Evolutionary conservation across 2,113 vertebrate genomes (phyloP).

Genomic region (Myodes glareolus): DNA sequence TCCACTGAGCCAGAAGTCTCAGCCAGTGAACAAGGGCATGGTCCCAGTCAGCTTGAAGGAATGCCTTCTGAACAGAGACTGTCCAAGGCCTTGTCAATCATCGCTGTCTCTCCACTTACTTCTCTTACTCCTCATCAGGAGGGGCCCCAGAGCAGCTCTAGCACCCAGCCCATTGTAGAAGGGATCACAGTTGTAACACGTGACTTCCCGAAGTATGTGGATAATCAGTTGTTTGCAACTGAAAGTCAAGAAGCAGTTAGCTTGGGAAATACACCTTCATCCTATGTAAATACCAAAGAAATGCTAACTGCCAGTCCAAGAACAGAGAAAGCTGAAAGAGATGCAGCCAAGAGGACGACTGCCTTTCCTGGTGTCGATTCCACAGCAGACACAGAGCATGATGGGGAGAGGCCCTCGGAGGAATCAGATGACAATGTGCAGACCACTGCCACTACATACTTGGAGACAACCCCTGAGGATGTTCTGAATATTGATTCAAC

Average conservation of each 20-base stretch:
- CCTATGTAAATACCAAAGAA: constrained; percentile 54
- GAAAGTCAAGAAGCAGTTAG: constrained; percentile 62
- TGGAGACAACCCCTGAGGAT: neutral
- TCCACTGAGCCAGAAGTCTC: constrained; percentile 20
- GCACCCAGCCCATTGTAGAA: neutral
- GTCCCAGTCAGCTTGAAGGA: neutral
- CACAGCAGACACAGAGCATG: neutral
- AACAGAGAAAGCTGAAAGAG: constrained; percentile 52
- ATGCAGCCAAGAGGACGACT: neutral
- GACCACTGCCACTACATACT: neutral
- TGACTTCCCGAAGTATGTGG: neutral
- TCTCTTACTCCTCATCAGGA: constrained; percentile 42
- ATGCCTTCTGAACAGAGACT: constrained; percentile 14
- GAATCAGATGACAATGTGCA: constrained; percentile 29
- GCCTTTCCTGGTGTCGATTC: neutral
- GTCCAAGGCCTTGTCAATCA: constrained; percentile 69
- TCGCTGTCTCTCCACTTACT: constrained; percentile 40
- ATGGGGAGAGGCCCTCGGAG: neutral
- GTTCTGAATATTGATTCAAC: neutral
- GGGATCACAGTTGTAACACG: constrained; percentile 32
- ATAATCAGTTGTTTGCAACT: neutral
- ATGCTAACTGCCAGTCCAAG: neutral
- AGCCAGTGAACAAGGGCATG: neutral
- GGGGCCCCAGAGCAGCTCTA: neutral
- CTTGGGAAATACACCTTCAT: neutral